Base-by-base conservation (phyloP, 2,888 invertebrate species). In the Vanessa cardui region DNA sequence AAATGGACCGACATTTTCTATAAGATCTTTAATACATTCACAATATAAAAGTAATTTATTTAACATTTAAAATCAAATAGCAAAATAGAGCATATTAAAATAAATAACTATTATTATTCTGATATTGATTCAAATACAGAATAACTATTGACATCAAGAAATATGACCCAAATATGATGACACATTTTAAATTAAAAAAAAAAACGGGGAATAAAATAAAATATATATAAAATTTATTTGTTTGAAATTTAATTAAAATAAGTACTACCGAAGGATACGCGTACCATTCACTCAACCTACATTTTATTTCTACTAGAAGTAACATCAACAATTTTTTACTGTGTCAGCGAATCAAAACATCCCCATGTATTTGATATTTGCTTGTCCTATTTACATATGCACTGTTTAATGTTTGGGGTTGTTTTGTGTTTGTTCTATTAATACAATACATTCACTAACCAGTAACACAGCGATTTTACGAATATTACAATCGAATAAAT, bases 361-460 rank as follows among this genome's bases (percentile, higher is more conserved):
- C 88, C 89, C 90, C 82, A 77, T 80, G 78, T 88, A 84, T 86
- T 90, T 87, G 80, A 81, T 78, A 79, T 77, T 74, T 79, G 64
- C 69, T 68, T 56, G 70, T 72, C 56, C 88, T 88, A 88, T 90
- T 89, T 89, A 89, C 89, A 87, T 89, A 88, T 69, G 59, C 44
- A 63, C 83, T 83, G 83, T 85, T 87, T 89, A 89, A 89, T 89
- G 82, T 86, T 84, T 87, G 84, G 86, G 86, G 90, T 89, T 77
- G 85, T 85, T 85, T 86, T 89, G 85, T 88, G 89, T 88, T 80
- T 77, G 83, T 56, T 56, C 39, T 18, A 39, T 56, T 56, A 56
- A 56, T 12, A 56, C 33, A 39, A 12, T 18, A n/a, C 18, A 56
- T 60, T 60, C 52, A 46, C 62, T 66, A 63, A 54, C 31, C 31